Percentiles rank a stretch among this genome's conserved stretches.
Conservation (phyloP, 2,797 vertebrate genomes). For the Propithecus deckenii region DNA sequence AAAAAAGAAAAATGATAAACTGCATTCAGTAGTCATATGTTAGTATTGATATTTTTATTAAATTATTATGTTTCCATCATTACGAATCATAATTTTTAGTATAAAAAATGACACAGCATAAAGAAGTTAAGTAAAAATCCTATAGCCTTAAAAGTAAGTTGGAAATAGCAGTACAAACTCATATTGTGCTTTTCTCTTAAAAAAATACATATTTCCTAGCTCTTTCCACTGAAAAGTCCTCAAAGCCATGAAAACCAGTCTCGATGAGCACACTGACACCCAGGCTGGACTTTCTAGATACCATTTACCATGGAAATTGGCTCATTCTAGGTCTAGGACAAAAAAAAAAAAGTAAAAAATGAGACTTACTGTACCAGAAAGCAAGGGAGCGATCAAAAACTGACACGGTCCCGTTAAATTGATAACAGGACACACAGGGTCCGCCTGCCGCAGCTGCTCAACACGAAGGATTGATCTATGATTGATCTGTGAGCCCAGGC, state of each 20-base stretch:
- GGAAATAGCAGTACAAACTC: background rate
- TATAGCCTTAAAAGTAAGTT: background rate
- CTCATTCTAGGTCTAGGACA: background rate
- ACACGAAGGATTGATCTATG: background rate
- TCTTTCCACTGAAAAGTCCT: background rate
- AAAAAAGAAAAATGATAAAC: background rate
- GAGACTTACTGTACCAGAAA: background rate
- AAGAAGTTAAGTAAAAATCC: background rate
- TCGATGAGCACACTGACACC: background rate
- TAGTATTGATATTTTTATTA: slow-evolving; percentile 21
- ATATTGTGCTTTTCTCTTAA: background rate
- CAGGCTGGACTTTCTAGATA: background rate
- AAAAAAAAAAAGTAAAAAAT: background rate
- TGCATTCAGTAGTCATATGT: background rate
- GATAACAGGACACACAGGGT: background rate
- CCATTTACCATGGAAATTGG: background rate
- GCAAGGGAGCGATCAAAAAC: background rate
- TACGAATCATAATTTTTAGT: background rate
- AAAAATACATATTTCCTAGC: background rate
- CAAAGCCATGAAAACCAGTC: background rate
- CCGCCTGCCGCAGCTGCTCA: too few species aligned
- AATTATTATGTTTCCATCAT: background rate
- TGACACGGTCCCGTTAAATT: background rate
- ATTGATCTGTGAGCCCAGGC: too few species aligned
- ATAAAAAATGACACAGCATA: slow-evolving; percentile 12